A percentile compares a stretch with the other conserved stretches of the same genome.
Conservation (phyloP, 35 echinoderm and acorn worm species). For the Apostichopus japonicus region DNA sequence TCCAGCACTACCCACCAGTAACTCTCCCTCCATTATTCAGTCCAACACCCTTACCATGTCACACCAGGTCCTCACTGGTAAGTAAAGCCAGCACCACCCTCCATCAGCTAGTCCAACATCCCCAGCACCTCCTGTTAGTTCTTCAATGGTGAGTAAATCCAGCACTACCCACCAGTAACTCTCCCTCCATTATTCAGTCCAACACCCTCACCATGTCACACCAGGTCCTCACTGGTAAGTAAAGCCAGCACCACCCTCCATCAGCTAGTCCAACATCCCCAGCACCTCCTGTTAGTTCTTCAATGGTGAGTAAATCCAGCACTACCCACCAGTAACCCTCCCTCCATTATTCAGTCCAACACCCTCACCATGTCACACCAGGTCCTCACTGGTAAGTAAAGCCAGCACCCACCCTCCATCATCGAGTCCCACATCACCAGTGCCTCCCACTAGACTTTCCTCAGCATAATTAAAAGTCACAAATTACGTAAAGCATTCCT, state of each 20-base stretch:
- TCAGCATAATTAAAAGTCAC: too few species aligned
- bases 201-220: not conserved
- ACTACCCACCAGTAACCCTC: constrained; percentile 16
- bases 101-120: too few species aligned
- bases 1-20: not conserved
- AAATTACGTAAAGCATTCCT: too few species aligned
- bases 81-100: too few species aligned
- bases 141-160: constrained; percentile 29
- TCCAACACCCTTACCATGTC: not conserved
- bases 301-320: constrained; percentile 7
- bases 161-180: constrained; percentile 7
- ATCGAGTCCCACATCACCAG: too few species aligned
- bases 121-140: not conserved
- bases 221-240: too few species aligned
- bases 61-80: too few species aligned
- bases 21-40: constrained; percentile 13
- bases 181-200: constrained; percentile 9
- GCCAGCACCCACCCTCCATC: too few species aligned
- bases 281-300: constrained; percentile 1
- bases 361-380: not conserved
- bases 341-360: constrained; percentile 10
- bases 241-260: too few species aligned
- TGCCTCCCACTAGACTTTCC: too few species aligned
- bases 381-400: too few species aligned
- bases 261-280: too few species aligned